Conservation (phyloP, 2,797 vertebrate genomes). For the Gambusia yucatana region DNA sequence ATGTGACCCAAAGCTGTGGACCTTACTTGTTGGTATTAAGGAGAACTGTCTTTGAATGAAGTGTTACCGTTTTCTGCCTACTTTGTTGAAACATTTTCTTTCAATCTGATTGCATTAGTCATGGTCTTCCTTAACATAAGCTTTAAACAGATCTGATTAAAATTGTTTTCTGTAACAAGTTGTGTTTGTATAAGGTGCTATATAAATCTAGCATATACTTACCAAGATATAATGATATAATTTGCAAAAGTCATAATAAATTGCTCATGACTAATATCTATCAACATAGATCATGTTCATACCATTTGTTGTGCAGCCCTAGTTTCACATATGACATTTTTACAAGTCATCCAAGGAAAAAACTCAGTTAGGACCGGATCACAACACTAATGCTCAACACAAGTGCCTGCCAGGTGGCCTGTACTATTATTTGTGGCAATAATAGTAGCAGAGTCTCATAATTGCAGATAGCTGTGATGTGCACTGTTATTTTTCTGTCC, state of each 20-base stretch:
- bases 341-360: background rate
- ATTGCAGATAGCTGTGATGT: background rate
- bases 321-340: background rate
- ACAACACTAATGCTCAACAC: background rate
- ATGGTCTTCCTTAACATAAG: no score
- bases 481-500: constrained; percentile 3
- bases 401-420: background rate
- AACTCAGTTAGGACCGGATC: background rate
- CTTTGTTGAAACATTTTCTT: no score
- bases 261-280: no score
- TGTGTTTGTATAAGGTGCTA: no score
- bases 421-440: background rate
- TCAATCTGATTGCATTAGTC: no score
- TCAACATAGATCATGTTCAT: no score
- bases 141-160: no score
- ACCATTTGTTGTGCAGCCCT: no score
- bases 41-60: background rate
- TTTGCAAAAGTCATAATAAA: no score
- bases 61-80: background rate
- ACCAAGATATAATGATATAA: no score
- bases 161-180: no score
- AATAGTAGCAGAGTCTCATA: background rate
- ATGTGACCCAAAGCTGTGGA: background rate
- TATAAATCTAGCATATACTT: no score
- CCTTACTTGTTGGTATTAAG: background rate